Evolutionary conservation across 2,797 vertebrate genomes (phyloP), one percentile per base, ranked within the genome.

Genomic region (Decapterus maruadsi): DNA sequence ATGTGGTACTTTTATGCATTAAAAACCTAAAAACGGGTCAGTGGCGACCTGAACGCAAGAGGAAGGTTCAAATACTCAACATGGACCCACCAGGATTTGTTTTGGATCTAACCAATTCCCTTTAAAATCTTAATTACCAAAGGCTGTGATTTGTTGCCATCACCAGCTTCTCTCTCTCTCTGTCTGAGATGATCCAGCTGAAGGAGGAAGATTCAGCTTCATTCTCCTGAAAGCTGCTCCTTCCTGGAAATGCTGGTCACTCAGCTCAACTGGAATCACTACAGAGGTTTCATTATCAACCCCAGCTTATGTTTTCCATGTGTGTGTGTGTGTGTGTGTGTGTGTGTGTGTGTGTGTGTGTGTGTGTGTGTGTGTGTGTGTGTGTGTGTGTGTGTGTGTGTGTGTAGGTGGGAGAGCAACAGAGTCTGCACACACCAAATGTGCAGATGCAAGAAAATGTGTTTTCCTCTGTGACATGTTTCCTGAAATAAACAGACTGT

Each of bases 191-290:
- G 29, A 54, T 48, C 63, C 51, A 26, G 22, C 64, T 22, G 14
- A 69, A 53, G 19, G 40, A 69, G 31, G 19, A 22, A 56, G 65
- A 26, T 63, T 53, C 14, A 17, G 68, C 29, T 51, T 62, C 8
- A 54, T 69, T 74, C 81, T 72, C 67, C 13, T 16, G 54, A 46
- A 60, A 16, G 14, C 50, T 17, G 26, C 19, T 80, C 76, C 63
- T 50, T 68, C 20, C 20, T 48, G 6, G 22, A 86, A 38, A 56
- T 12, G 29, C 66, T 31, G 75, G 48, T 78, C 70, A 68, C 53
- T 78, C 56, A 68, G 45, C 60, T 67, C 51, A 1, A 70, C 40
- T 71, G 66, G 31, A 26, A 26, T 85, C 54, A 71, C 34, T 48
- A 31, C 17, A 31, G 51, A 79, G 22, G 22, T 34, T 29, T 70